A percentile compares a stretch with the other conserved stretches of the same genome.
Conservation (phyloP, 2,888 invertebrate species). For the Drosophila borealis region DNA sequence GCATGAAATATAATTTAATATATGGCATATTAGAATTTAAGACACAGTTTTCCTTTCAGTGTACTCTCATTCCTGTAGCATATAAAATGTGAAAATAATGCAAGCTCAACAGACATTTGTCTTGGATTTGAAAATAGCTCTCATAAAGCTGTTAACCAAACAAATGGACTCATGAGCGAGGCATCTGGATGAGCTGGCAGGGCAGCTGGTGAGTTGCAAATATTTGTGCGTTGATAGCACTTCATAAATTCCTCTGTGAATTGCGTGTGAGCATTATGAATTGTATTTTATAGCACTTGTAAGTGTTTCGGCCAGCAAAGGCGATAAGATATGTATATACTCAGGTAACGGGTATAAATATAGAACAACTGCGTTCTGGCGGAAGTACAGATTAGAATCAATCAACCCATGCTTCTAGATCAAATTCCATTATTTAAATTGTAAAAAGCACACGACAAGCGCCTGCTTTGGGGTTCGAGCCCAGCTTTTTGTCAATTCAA, state of each 20-base stretch:
- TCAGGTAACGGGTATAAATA: constrained; percentile 26
- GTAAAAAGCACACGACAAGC: background rate
- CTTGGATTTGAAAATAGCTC: constrained; percentile 33
- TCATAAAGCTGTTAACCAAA: constrained; percentile 2
- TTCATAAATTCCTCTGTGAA: constrained; percentile 28
- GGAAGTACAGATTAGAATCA: constrained; percentile 14
- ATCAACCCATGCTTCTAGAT: constrained; percentile 8
- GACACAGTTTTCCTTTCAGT: background rate
- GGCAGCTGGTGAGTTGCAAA: constrained; percentile 44
- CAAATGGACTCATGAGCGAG: background rate
- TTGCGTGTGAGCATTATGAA: constrained; percentile 18
- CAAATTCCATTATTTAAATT: background rate
- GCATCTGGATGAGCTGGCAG: background rate
- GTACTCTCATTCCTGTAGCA: background rate
- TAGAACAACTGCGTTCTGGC: constrained; percentile 20
- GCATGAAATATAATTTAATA: background rate
- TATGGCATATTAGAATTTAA: too few species aligned
- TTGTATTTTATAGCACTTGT: constrained; percentile 33
- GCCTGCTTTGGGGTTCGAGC: background rate
- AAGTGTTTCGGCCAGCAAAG: constrained; percentile 11
- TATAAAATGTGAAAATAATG: constrained; percentile 51
- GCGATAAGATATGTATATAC: constrained; percentile 64
- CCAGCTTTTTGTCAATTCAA: too few species aligned
- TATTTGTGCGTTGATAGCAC: constrained; percentile 56
- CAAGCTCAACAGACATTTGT: constrained; percentile 37